phyloP scores from a whole-genome alignment of 2,797 vertebrate species.

The Cryptoprocta ferox region DNA sequence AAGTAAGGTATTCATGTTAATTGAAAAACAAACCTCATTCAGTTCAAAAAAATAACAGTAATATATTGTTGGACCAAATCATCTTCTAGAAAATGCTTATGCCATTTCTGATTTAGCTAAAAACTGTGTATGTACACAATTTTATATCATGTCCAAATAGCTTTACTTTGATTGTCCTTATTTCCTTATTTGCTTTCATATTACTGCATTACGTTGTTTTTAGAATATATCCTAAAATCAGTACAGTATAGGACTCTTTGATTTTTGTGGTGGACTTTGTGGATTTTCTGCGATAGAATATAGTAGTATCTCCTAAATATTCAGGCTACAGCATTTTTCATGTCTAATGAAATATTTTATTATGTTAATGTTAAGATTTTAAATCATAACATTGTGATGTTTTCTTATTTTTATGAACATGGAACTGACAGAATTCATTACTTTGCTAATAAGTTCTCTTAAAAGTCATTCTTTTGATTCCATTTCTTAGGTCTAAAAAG shows the following conservation, averaged over 20 bases:
- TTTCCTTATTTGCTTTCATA: conserved; percentile 4
- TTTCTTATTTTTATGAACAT: conserved; percentile 12
- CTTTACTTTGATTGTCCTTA: background rate
- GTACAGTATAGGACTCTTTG: background rate
- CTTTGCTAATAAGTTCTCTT: background rate
- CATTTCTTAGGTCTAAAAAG: background rate
- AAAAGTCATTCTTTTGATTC: background rate
- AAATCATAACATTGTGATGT: background rate
- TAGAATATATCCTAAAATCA: background rate
- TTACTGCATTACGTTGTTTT: background rate
- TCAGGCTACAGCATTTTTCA: background rate
- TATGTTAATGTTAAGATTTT: background rate
- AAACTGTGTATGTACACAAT: background rate
- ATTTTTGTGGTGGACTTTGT: background rate
- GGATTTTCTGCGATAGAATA: background rate
- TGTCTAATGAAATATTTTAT: background rate
- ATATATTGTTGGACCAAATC: background rate
- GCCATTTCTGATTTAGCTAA: background rate
- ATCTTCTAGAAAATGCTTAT: background rate
- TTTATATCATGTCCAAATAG: background rate
- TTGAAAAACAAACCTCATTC: background rate
- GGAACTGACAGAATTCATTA: background rate
- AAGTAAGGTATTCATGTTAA: background rate
- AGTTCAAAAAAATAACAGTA: background rate
- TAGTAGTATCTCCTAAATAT: background rate